phyloP scores from a whole-genome alignment of 2,113 vertebrate species.

The Brevimyrus niger region DNA sequence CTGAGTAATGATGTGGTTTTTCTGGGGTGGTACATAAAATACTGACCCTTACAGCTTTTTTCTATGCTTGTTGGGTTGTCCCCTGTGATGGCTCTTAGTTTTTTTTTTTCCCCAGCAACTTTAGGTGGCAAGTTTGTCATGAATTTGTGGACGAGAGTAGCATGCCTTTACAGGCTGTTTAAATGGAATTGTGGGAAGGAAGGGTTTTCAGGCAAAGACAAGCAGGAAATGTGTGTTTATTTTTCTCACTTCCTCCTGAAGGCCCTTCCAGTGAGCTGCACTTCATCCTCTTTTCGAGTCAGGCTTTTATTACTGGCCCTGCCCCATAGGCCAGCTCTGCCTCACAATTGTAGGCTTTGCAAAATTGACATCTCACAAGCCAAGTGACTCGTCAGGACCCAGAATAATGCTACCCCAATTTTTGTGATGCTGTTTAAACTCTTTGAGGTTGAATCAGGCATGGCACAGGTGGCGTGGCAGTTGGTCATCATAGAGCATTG shows the following conservation, averaged over 20 bases:
- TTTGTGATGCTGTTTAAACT: neutral
- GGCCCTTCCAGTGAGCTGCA: conserved; percentile 44
- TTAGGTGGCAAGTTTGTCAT: neutral
- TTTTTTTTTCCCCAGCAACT: neutral
- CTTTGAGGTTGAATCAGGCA: neutral
- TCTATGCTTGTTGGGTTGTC: neutral
- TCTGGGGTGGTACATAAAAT: neutral
- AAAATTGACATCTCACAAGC: neutral
- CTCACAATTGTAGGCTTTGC: neutral
- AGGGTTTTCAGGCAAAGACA: conserved; percentile 50
- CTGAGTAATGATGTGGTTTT: neutral
- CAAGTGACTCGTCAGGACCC: neutral
- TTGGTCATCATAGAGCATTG: neutral
- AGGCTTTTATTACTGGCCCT: conserved; percentile 33
- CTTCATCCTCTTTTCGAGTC: conserved; percentile 39
- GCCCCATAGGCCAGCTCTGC: neutral
- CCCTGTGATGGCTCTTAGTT: neutral
- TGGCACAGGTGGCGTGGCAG: neutral
- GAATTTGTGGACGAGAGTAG: neutral
- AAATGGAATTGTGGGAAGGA: conserved; percentile 41
- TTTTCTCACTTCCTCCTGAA: conserved; percentile 66
- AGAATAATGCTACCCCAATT: neutral
- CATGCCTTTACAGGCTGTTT: neutral
- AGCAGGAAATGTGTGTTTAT: conserved; percentile 69
- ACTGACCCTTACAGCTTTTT: neutral